Percentiles rank a stretch among this genome's conserved stretches.
Evolutionary conservation across 2,888 invertebrate genomes (phyloP).

Genomic region (Cactoblastis cactorum): DNA sequence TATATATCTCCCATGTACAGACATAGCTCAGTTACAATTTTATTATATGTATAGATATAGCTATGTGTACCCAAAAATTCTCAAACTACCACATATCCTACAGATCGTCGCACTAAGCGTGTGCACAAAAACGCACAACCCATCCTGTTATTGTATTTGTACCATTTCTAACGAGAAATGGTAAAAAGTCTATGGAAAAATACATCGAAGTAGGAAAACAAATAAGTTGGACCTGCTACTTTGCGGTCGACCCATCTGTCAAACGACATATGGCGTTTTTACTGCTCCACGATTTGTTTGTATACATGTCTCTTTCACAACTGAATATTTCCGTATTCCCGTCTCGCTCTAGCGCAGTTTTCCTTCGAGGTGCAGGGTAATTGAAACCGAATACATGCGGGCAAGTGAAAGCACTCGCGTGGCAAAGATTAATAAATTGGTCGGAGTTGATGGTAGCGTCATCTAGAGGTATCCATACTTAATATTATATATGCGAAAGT

Average conservation of each 20-base stretch:
- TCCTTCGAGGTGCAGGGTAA: conserved; percentile 67
- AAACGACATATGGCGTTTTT: conserved; percentile 67
- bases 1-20: no score
- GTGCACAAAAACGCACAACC: neutral
- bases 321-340: conserved; percentile 12
- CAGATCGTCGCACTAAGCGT: neutral
- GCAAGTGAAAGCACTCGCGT: conserved; percentile 68
- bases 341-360: conserved; percentile 50
- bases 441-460: conserved; percentile 10
- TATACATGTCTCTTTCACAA: conserved; percentile 38
- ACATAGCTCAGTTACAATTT: no score
- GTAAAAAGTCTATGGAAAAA: conserved; percentile 15
- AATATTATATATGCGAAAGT: no score
- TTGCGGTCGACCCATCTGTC: conserved; percentile 70
- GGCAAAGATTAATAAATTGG: conserved; percentile 42
- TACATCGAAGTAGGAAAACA: conserved; percentile 24
- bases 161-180: neutral
- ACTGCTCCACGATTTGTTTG: conserved; percentile 70
- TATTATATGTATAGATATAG: no score
- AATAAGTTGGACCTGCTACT: conserved; percentile 50
- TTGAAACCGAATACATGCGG: conserved; percentile 75
- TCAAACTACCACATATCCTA: neutral
- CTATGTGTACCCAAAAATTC: neutral
- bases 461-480: no score
- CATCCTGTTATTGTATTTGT: neutral